A percentile compares a stretch with the other conserved stretches of the same genome.
Conservation (phyloP, 1,140 invertebrate species). For the Cheumatopsyche charites region DNA sequence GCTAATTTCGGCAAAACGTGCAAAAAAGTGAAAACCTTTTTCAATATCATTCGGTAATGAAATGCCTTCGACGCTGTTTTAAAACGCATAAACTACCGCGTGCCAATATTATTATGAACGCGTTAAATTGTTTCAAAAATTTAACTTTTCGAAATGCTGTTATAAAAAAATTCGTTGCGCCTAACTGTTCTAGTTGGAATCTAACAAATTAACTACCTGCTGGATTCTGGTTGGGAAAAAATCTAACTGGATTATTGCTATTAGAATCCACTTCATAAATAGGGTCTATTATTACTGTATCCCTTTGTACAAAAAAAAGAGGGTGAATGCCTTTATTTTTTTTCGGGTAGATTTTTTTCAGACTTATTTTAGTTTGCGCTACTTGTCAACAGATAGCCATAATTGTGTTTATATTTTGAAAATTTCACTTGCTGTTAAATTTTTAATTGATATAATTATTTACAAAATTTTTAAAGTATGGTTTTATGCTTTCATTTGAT, state of each 20-base stretch:
- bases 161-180: too few relatives aligned
- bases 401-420: too few relatives aligned
- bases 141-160: too few relatives aligned
- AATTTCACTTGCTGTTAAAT: neutral
- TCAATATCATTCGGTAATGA: constrained; percentile 27
- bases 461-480: neutral
- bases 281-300: constrained; percentile 34
- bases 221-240: constrained; percentile 40
- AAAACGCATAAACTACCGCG: neutral
- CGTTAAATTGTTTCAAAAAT: neutral
- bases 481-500: neutral
- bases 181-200: constrained; percentile 9
- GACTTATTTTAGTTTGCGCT: constrained; percentile 35
- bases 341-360: constrained; percentile 22
- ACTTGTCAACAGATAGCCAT: constrained; percentile 43
- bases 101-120: neutral
- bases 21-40: constrained; percentile 16
- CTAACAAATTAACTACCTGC: constrained; percentile 18
- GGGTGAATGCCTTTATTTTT: constrained; percentile 30
- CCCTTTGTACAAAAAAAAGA: constrained; percentile 23
- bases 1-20: constrained; percentile 39
- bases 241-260: constrained; percentile 22
- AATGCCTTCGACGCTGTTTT: constrained; percentile 16
- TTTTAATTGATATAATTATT: neutral
- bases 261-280: constrained; percentile 31